Conservation (phyloP, 2,888 invertebrate species). For the Dasysyrphus tricinctus region DNA sequence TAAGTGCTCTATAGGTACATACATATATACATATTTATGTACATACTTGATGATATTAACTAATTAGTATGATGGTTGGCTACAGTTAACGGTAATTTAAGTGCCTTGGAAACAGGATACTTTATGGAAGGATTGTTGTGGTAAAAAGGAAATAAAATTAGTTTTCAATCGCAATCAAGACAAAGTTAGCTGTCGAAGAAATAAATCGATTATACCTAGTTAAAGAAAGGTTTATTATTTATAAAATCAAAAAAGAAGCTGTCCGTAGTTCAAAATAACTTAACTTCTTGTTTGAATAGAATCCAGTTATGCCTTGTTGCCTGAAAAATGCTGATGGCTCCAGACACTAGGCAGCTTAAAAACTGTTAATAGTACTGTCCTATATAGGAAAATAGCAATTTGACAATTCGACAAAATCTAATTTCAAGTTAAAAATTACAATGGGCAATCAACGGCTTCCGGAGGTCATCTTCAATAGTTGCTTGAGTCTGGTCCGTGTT, state of each 20-base stretch:
- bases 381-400: no score
- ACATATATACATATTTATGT: no score
- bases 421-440: no score
- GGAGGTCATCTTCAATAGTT: no score
- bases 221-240: neutral
- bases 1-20: neutral
- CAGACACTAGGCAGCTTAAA: no score
- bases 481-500: no score
- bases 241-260: neutral
- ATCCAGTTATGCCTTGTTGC: no score
- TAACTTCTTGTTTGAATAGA: no score
- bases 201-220: neutral
- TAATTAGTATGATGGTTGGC: conserved; percentile 1
- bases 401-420: no score
- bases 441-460: no score
- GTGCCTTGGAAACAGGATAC: neutral
- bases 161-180: neutral
- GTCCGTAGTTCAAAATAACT: neutral
- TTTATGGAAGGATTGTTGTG: neutral
- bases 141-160: neutral
- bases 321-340: no score
- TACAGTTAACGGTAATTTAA: conserved; percentile 33
- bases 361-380: no score
- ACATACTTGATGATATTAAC: neutral
- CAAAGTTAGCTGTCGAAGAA: neutral